Percentiles rank a stretch among this genome's conserved stretches.
Conservation (phyloP, 2,888 invertebrate species). For the Sycophila texana region DNA sequence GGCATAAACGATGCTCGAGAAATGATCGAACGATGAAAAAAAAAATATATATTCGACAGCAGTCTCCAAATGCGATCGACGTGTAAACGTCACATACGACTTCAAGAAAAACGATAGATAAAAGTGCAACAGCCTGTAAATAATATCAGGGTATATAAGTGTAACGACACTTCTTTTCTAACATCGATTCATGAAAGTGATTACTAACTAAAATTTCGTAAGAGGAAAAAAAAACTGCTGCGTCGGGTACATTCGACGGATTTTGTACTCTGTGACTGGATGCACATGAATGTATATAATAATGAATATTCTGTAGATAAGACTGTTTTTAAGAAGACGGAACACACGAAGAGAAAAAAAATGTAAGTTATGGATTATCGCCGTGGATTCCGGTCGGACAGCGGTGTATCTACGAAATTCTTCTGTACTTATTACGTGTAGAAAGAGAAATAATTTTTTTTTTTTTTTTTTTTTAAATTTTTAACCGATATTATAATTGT, state of each 20-base stretch:
- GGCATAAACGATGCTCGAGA: conserved; percentile 21
- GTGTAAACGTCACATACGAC: conserved; percentile 33
- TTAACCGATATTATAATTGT: conserved; percentile 26
- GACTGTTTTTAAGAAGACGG: conserved; percentile 67
- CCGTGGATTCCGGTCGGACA: conserved; percentile 29
- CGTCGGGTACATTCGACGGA: neutral
- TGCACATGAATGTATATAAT: conserved; percentile 71
- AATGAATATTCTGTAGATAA: conserved; percentile 73
- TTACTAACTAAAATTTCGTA: conserved; percentile 32
- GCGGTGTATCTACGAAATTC: conserved; percentile 53
- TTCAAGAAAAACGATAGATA: conserved; percentile 14
- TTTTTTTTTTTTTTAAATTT: conserved; percentile 41
- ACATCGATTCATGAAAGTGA: conserved; percentile 46
- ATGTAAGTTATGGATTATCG: conserved; percentile 17
- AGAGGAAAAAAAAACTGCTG: conserved; percentile 26
- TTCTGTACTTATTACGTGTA: conserved; percentile 61
- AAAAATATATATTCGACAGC: conserved; percentile 44
- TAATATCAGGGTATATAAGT: conserved; percentile 52
- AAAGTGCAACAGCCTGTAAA: conserved; percentile 53
- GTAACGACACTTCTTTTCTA: conserved; percentile 40
- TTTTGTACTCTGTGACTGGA: conserved; percentile 66
- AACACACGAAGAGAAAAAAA: conserved; percentile 29
- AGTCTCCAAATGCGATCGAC: conserved; percentile 54
- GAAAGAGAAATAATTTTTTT: conserved; percentile 30
- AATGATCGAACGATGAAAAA: conserved; percentile 33